Base-by-base conservation (phyloP, 2,888 invertebrate species). In the Leptopilina syphax region DNA sequence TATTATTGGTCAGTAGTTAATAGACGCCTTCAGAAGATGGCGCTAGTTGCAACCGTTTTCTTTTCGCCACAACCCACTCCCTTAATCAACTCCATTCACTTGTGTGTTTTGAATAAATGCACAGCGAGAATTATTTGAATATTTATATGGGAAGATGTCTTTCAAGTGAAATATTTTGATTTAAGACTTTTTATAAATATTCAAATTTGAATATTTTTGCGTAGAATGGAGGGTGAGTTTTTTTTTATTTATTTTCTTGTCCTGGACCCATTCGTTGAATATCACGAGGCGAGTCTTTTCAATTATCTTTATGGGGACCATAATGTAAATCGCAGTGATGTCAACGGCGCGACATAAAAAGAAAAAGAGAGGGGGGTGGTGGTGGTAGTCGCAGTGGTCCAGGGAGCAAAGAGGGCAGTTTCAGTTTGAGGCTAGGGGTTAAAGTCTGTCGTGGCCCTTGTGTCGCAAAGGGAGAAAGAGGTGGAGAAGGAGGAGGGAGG, bases 261-360 rank as follows among this genome's bases (percentile, higher is more conserved):
- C 24, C 24, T 50, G 27, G 54, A 50, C 54, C 50, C 27, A 70
- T 70, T 54, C 54, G 13, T 54, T 27, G 70, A n/a, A 70, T 73
- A 73, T 73, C 54, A 27, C 80, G 83, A 79, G 34, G 80, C 82
- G 85, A 85, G 86, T 86, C 87, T 87, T 34, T 87, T 87, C 87
- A 87, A 87, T 87, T 87, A 87, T 87, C 83, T 86, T 86, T 87
- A 86, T 84, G 86, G 84, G 86, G 84, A 84, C 84, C 83, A 85
- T 85, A 86, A 88, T 88, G 88, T 87, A 88, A 88, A 88, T 88
- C 87, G 87, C 85, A 85, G 84, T 87, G 88, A 86, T 88, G 88
- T 88, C 87, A 88, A 87, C 84, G 86, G 79, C 82, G 87, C 50
- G 57, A 77, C 57, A 54, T 50, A 3, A 3, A 7, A 8, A 54